Base-by-base conservation (phyloP, 1,140 invertebrate genomes). In the Drosophila nigrodunni region DNA sequence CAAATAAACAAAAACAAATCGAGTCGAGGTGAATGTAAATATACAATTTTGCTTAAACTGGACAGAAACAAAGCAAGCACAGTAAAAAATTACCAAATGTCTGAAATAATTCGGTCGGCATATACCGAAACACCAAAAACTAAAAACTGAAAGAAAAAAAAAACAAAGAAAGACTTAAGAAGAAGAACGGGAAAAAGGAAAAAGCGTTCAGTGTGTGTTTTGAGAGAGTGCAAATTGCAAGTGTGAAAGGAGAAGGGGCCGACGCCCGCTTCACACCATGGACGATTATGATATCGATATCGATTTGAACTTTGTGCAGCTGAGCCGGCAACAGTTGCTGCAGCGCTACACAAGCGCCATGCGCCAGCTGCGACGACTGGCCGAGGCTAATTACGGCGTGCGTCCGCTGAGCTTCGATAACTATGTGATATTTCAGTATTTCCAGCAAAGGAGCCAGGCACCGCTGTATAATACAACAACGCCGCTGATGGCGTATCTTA, bases 381-480 rank as follows among this genome's bases (percentile, higher is more conserved):
- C 91, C n/a, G 91, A 92, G 43, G 54, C 72, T 3, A 77, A 78
- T 7, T 91, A 78, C 39, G 79, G 80, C 7, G 81, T 92, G 39
- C 86, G 83, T 13, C 74, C 89, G 8, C 55, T 90, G 6, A 81
- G 77, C 61, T 92, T 92, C 30, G 90, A 92, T 47, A 91, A 91
- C 55, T 92, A 89, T 52, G 77, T 92, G 52, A 68, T 92, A 47
- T 89, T 79, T 57, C 89, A 92, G 52, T 92, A 92, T 47, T 92
- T 92, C 44, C 78, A 78, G n/a, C 89, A 90, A 54, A 77, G 73
- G 37, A 83, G 52, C 30, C 13, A 39, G 9, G 35, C 18, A 37
- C 66, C 57, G 0, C 21, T 69, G 4, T 62, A 54, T 15, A 64
- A 52, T 30, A 35, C 65, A 46, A 30, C 67, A 6, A 77, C 57